A percentile compares a stretch with the other conserved stretches of the same genome.
phyloP scores from a whole-genome alignment of 2,888 invertebrate species.

The Stenodema calcarata region DNA sequence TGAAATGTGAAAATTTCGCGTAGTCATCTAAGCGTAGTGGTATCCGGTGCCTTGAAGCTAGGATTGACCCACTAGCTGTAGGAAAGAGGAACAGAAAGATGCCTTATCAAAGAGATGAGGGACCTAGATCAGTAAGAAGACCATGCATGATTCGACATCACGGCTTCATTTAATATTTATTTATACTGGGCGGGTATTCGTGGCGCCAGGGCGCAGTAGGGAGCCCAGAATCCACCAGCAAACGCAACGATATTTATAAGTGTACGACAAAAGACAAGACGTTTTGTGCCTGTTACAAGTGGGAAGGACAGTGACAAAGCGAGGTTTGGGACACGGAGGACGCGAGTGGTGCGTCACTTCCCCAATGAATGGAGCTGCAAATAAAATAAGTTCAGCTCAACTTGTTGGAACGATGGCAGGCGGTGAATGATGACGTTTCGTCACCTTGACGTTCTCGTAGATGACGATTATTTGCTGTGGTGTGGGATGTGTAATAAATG shows the following conservation, averaged over 20 bases:
- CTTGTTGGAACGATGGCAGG: not conserved
- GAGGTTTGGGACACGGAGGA: not conserved
- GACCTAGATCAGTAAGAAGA: not conserved
- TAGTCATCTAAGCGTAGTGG: not conserved
- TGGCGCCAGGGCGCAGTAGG: slow-evolving; percentile 33
- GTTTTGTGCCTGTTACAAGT: slow-evolving; percentile 1
- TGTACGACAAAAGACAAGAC: slow-evolving; percentile 9
- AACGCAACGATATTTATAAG: slow-evolving; percentile 5
- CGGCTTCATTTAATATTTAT: slow-evolving; percentile 34
- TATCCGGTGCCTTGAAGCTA: not conserved
- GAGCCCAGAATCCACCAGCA: not conserved
- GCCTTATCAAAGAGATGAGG: not conserved
- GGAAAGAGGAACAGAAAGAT: not conserved
- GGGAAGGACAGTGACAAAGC: slow-evolving; percentile 27
- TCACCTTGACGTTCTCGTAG: not conserved
- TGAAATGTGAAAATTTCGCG: no score
- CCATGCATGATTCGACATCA: slow-evolving; percentile 1
- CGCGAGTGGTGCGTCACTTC: not conserved
- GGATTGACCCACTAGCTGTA: not conserved
- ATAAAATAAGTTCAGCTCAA: not conserved
- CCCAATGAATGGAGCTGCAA: not conserved
- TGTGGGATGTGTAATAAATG: no score
- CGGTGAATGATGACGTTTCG: not conserved
- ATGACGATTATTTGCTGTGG: no score
- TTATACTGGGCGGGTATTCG: slow-evolving; percentile 37